Evolutionary conservation across 2,113 vertebrate species (phyloP).

Genomic region (Chrysochloris asiatica): DNA sequence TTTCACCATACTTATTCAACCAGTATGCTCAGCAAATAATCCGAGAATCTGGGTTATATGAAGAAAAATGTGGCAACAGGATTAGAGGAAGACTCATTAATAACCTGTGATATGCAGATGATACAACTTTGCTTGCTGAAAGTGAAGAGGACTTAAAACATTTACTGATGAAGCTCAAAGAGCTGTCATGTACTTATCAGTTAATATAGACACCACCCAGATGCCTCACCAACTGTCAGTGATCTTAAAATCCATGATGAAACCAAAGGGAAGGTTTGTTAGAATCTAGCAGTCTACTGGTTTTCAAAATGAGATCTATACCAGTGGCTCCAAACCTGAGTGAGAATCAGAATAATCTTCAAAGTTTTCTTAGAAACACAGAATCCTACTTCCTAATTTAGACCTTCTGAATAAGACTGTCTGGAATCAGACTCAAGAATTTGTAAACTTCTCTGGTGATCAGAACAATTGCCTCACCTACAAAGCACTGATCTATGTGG

Average conservation of each 20-base stretch:
- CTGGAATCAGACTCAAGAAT: neutral
- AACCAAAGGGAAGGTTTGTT: neutral
- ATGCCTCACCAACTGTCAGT: neutral
- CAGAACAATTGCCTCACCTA: too few relatives aligned
- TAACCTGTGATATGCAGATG: too few relatives aligned
- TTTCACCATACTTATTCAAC: too few relatives aligned
- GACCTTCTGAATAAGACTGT: neutral
- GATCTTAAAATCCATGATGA: neutral
- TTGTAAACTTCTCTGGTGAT: neutral
- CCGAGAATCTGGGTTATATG: too few relatives aligned
- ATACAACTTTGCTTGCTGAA: too few relatives aligned
- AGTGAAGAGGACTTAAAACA: too few relatives aligned
- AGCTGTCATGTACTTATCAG: too few relatives aligned
- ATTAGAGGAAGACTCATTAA: too few relatives aligned
- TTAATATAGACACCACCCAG: neutral
- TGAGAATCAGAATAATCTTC: neutral
- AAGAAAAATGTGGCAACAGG: too few relatives aligned
- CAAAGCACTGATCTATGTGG: neutral
- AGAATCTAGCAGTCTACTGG: neutral
- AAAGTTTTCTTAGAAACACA: neutral
- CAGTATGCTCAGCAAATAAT: too few relatives aligned
- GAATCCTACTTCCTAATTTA: neutral
- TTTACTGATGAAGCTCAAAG: too few relatives aligned
- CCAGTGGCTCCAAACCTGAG: neutral
- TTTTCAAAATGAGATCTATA: conserved; percentile 25